These are phyloP conservation scores for Vireo altiloquus DNA, from an alignment of 2,113 vertebrate genomes.

Conservation along the genomic window DNA sequence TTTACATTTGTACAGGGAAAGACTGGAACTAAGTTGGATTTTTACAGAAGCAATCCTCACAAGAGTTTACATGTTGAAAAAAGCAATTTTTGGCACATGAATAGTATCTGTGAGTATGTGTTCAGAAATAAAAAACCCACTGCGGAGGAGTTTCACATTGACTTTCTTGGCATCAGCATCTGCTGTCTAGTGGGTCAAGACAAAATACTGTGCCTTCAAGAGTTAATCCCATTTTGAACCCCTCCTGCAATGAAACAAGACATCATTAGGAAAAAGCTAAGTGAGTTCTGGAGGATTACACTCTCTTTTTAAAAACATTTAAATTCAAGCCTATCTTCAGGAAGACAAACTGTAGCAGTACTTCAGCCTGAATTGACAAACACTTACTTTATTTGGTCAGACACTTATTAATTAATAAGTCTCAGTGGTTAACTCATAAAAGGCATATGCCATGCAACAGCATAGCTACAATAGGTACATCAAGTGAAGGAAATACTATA, in stretches of 20 bases:
- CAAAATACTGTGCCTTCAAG: slow-evolving; percentile 96
- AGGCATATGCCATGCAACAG: neutral
- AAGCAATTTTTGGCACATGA: slow-evolving; percentile 63
- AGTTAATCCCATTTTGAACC: slow-evolving; percentile 99
- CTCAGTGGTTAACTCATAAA: neutral
- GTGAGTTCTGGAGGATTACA: neutral
- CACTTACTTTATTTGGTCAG: neutral
- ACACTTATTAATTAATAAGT: neutral
- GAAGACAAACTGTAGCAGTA: neutral
- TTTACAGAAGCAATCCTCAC: slow-evolving; percentile 60
- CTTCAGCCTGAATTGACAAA: neutral
- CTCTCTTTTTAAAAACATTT: neutral
- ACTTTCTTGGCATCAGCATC: slow-evolving; percentile 83
- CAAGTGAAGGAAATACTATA: neutral
- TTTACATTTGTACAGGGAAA: slow-evolving; percentile 64
- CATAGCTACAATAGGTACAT: neutral
- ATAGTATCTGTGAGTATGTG: neutral
- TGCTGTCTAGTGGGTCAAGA: slow-evolving; percentile 91
- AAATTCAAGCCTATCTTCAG: neutral
- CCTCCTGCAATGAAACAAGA: slow-evolving; percentile 87
- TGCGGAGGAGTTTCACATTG: neutral
- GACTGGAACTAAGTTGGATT: neutral
- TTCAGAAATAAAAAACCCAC: neutral
- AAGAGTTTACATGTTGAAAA: slow-evolving; percentile 57
- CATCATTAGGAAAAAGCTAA: neutral